Evolutionary conservation across 2,888 invertebrate species (phyloP).

Genomic region (Hemicrepidius hirtus): DNA sequence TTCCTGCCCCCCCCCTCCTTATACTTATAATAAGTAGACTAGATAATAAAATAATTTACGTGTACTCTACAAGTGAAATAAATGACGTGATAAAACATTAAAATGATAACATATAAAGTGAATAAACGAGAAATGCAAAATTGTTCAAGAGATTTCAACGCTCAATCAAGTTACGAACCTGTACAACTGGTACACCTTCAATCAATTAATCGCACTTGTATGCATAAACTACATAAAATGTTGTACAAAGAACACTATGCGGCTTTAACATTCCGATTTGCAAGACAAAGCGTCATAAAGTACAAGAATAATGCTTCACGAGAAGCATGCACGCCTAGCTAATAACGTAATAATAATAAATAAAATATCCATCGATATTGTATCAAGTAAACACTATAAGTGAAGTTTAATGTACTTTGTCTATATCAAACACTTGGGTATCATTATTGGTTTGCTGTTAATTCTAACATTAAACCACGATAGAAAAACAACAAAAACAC

Average conservation of each 20-base stretch:
- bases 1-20: no score
- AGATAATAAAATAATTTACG: no score
- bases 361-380: conserved; percentile 42
- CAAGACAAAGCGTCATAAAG: conserved; percentile 39
- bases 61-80: no score
- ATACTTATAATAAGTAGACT: no score
- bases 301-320: conserved; percentile 37
- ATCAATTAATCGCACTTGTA: conserved; percentile 27
- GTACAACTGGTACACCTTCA: background rate
- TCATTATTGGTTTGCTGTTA: conserved; percentile 19
- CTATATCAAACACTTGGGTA: conserved; percentile 17
- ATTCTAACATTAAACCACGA: conserved; percentile 16
- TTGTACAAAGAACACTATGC: conserved; percentile 22
- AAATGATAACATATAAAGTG: background rate
- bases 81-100: no score
- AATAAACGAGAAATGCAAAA: background rate
- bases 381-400: conserved; percentile 32
- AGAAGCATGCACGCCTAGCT: conserved; percentile 37
- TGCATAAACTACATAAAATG: conserved; percentile 32
- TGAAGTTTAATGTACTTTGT: background rate
- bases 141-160: conserved; percentile 20
- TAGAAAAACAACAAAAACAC: conserved; percentile 34
- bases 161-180: conserved; percentile 8
- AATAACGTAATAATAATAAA: conserved; percentile 45
- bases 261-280: conserved; percentile 41